Evolutionary conservation across 2,888 invertebrate genomes (phyloP).

Genomic region (Seira ritae): DNA sequence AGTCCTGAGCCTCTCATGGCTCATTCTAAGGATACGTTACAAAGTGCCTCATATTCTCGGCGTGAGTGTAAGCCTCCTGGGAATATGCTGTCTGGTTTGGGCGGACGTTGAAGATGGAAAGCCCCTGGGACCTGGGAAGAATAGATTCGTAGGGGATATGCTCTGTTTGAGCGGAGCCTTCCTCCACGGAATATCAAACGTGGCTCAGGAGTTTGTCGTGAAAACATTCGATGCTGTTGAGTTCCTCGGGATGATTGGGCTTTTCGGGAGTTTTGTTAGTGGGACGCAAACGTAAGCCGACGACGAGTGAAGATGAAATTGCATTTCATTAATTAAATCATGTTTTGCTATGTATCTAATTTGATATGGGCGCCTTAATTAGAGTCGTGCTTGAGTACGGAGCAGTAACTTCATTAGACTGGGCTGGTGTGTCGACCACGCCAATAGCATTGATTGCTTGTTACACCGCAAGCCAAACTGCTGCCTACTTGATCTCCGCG

Average conservation of each 20-base stretch:
- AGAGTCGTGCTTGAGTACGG: slow-evolving; percentile 30
- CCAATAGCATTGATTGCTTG: not conserved
- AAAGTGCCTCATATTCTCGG: slow-evolving; percentile 83
- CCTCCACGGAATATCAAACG: slow-evolving; percentile 87
- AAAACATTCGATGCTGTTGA: slow-evolving; percentile 83
- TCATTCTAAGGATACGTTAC: slow-evolving; percentile 86
- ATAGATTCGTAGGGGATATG: slow-evolving; percentile 90
- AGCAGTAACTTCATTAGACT: slow-evolving; percentile 24
- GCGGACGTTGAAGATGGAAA: slow-evolving; percentile 82
- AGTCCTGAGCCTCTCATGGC: slow-evolving; percentile 85
- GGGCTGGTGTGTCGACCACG: not conserved
- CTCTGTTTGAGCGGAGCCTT: slow-evolving; percentile 86
- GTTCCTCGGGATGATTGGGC: slow-evolving; percentile 88
- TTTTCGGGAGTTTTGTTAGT: slow-evolving; percentile 86
- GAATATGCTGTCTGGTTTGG: slow-evolving; percentile 89
- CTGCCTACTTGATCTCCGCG: slow-evolving; percentile 75
- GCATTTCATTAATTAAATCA: not conserved
- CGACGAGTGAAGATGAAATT: not conserved
- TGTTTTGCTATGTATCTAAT: too few species aligned
- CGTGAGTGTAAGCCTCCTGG: slow-evolving; percentile 87
- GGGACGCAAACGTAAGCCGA: slow-evolving; percentile 86
- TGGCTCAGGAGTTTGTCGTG: slow-evolving; percentile 88
- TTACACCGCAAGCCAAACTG: not conserved
- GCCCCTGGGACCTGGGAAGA: slow-evolving; percentile 76
- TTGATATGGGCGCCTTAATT: not conserved